Conservation (phyloP, 2,797 vertebrate genomes). For the Anolis apletophallus region DNA sequence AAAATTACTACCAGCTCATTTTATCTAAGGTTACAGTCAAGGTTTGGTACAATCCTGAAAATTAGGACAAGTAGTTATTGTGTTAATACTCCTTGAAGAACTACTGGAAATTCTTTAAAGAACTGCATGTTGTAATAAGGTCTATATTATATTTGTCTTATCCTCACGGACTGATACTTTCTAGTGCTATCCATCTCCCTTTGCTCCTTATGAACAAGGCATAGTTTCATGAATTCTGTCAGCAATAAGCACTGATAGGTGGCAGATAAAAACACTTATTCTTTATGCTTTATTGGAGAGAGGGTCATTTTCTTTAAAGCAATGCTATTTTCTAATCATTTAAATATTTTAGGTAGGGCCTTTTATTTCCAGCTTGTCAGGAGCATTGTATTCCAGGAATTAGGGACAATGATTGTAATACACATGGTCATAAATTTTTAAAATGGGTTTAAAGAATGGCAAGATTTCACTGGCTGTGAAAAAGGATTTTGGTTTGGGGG, state of each 20-base stretch:
- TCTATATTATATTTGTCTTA: slow-evolving; percentile 19
- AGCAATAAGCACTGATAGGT: slow-evolving; percentile 48
- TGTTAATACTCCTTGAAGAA: slow-evolving; percentile 29
- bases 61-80: not conserved
- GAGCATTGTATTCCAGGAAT: slow-evolving; percentile 31
- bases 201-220: slow-evolving; percentile 40
- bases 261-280: slow-evolving; percentile 58
- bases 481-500: slow-evolving; percentile 65
- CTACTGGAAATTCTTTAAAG: not conserved
- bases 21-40: not conserved
- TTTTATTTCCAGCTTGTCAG: slow-evolving; percentile 33
- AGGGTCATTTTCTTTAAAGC: not conserved
- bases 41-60: not conserved
- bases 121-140: slow-evolving; percentile 6
- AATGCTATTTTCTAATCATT: slow-evolving; percentile 42
- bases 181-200: slow-evolving; percentile 1
- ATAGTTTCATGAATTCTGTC: slow-evolving; percentile 42
- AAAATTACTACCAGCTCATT: not conserved
- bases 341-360: not conserved
- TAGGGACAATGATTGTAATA: slow-evolving; percentile 60
- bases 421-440: slow-evolving; percentile 60
- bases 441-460: slow-evolving; percentile 66
- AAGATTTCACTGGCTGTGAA: slow-evolving; percentile 65
- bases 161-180: slow-evolving; percentile 31
- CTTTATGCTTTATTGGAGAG: slow-evolving; percentile 43